Evolutionary conservation across 1,140 invertebrate genomes (phyloP), one percentile per base, ranked within the genome.

Genomic region (Hyles euphorbiae): DNA sequence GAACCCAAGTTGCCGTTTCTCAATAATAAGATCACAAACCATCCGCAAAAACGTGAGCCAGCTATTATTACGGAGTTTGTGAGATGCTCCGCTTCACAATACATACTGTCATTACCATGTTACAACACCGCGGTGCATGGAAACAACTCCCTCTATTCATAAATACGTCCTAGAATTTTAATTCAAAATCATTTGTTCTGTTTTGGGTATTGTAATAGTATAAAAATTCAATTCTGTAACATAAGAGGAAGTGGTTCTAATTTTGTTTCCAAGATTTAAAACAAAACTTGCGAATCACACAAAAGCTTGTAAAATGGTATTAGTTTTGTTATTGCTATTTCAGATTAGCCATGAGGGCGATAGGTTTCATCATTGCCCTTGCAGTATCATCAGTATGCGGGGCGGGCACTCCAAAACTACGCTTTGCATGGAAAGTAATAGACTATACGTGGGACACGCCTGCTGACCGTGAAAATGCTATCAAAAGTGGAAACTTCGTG

Each of bases 381-480:
- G 67, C 81, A 50, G 65, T 76, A 40, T 60, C 70, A 33, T 56
- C 76, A 40, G 56, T 67, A 47, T 79, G 77, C 51, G 55, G 76
- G 46, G 82, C 80, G 12, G 90, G 90, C 1, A 95, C 93, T 91
- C 94, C 93, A 33, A 83, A 93, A 60, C 65, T 96, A 43, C 89
- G 92, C 58, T 96, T 93, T 80, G 90, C 91, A 52, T 95, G 94
- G 91, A 94, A 93, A 58, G 80, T 92, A 70, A 69, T 96, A 43
- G 90, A 93, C 62, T 96, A 92, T 75, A 85, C 91, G 51, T 95
- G 94, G 91, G 92, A 94, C 32, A 91, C 89, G 55, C 90, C 91
- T 7, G 89, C 90, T 47, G 89, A 91, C 52, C 90, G 91, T 65
- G 83, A 92, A 58, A 83, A 88, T 22, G 93, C 93, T n/a, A 88